Conservation (phyloP, 2,888 invertebrate genomes). For the Aethes cnicana region DNA sequence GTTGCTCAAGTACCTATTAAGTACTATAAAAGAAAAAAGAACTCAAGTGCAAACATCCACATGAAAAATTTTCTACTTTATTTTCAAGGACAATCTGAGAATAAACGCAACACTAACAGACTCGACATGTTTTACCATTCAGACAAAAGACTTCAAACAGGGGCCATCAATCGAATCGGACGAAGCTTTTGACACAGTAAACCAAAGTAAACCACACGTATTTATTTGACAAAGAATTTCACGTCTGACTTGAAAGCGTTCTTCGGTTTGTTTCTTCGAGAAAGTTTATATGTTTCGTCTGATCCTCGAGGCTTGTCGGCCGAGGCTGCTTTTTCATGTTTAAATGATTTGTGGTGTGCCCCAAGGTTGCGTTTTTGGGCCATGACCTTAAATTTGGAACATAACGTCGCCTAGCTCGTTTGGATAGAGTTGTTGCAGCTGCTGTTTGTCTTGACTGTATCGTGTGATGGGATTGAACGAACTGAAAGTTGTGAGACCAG, state of each 20-base stretch:
- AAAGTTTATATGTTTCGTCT: not conserved
- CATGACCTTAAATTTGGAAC: conserved; percentile 31
- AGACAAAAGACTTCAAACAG: conserved; percentile 47
- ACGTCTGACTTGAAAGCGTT: conserved; percentile 37
- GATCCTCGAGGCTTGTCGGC: conserved; percentile 29
- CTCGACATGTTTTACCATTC: conserved; percentile 47
- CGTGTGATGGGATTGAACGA: too few species aligned
- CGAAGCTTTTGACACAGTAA: conserved; percentile 52
- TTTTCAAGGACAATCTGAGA: too few species aligned
- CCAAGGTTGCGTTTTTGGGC: conserved; percentile 41
- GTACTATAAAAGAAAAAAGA: too few species aligned
- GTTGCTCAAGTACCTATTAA: too few species aligned
- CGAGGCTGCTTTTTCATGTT: conserved; percentile 35
- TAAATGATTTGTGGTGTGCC: conserved; percentile 35
- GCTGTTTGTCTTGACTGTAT: too few species aligned
- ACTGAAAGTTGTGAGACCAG: too few species aligned
- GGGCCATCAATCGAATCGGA: conserved; percentile 48
- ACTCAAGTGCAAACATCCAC: not conserved
- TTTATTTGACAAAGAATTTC: conserved; percentile 48
- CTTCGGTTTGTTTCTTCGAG: conserved; percentile 38
- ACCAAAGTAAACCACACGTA: conserved; percentile 48
- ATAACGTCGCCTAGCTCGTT: too few species aligned
- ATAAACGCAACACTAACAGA: conserved; percentile 36
- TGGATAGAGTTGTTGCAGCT: too few species aligned
- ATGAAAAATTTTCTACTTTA: too few species aligned